Conservation (phyloP, 2,888 invertebrate species). For the Hesperia comma region DNA sequence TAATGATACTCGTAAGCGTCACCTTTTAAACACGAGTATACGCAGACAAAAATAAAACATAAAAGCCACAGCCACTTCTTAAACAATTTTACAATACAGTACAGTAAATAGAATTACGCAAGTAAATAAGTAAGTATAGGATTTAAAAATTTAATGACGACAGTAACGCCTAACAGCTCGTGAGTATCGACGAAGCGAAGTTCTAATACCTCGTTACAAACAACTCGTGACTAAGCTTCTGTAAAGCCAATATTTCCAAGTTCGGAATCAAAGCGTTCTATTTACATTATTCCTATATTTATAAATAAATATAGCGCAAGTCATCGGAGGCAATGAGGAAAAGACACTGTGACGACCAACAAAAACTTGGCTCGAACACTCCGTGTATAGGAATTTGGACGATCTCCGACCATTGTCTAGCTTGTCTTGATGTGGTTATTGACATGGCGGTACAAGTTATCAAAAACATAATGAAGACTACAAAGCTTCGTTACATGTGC, state of each 20-base stretch:
- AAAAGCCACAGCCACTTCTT: no score
- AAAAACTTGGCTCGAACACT: slow-evolving; percentile 23
- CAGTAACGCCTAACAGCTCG: background rate
- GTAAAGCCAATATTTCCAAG: slow-evolving; percentile 4
- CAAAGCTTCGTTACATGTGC: slow-evolving; percentile 13
- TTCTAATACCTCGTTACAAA: background rate
- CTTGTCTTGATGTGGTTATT: slow-evolving; percentile 37
- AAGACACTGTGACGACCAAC: slow-evolving; percentile 4
- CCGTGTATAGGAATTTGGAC: slow-evolving; percentile 19
- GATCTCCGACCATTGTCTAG: slow-evolving; percentile 31
- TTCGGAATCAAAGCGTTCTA: slow-evolving; percentile 2
- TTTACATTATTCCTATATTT: slow-evolving; percentile 8
- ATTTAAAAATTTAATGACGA: no score
- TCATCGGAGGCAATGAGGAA: slow-evolving; percentile 21
- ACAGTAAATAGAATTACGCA: no score
- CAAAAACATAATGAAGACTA: slow-evolving; percentile 24
- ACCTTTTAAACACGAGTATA: no score
- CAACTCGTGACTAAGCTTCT: slow-evolving; percentile 6
- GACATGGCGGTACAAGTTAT: slow-evolving; percentile 37
- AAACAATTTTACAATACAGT: no score
- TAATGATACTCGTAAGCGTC: no score
- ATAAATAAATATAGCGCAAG: slow-evolving; percentile 17
- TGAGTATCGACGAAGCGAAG: background rate
- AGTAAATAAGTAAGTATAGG: no score
- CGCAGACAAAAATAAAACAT: no score